Evolutionary conservation across 2,797 vertebrate species (phyloP).

Genomic region (Phaenicophaeus curvirostris): DNA sequence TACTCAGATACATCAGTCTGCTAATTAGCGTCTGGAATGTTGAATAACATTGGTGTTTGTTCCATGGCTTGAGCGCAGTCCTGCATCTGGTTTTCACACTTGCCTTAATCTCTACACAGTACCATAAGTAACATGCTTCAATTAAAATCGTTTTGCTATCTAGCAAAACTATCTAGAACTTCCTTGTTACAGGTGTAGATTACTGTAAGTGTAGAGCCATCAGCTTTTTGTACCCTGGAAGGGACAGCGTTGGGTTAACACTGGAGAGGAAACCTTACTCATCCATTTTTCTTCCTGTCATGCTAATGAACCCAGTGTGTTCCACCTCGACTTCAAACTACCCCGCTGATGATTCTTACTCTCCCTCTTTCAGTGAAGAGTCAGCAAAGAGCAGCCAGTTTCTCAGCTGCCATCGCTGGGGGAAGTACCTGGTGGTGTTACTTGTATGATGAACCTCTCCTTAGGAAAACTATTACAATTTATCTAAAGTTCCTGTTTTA

Average conservation of each 20-base stretch:
- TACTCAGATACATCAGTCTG: slow-evolving; percentile 8
- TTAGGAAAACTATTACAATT: background rate
- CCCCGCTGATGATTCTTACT: background rate
- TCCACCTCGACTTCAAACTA: background rate
- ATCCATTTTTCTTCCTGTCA: background rate
- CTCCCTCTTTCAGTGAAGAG: background rate
- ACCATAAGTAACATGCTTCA: background rate
- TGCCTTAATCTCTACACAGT: background rate
- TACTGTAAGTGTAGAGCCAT: background rate
- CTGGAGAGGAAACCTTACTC: background rate
- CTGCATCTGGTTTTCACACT: slow-evolving; percentile 27
- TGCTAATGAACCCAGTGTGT: background rate
- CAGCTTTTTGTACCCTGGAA: background rate
- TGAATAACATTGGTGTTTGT: background rate
- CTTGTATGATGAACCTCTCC: background rate
- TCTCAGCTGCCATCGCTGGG: background rate
- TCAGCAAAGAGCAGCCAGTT: slow-evolving; percentile 3
- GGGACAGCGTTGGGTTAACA: background rate
- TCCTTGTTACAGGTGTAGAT: background rate
- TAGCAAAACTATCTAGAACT: background rate
- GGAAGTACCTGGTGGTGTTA: background rate
- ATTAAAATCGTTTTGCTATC: slow-evolving; percentile 28
- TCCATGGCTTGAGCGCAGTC: background rate
- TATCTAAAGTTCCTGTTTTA: background rate
- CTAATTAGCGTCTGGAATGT: slow-evolving; percentile 28